These are phyloP conservation scores for Rutpela maculata DNA, from an alignment of 2,888 invertebrate genomes.

Conservation along the genomic window DNA sequence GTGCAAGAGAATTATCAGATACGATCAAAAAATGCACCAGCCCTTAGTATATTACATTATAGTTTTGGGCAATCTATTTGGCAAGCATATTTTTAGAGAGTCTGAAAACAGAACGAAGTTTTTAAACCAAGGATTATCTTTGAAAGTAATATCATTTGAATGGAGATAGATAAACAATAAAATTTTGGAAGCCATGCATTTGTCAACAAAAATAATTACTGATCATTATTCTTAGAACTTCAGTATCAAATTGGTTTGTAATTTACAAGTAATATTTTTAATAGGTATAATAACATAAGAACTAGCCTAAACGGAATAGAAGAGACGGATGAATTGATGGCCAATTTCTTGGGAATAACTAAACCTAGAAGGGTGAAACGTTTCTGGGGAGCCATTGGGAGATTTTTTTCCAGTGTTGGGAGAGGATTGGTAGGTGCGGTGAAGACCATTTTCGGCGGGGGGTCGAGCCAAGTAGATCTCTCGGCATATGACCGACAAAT, in stretches of 20 bases:
- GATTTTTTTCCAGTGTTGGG: neutral
- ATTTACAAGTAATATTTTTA: slow-evolving; percentile 15
- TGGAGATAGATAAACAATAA: too few species aligned
- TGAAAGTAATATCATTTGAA: too few species aligned
- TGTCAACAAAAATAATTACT: too few species aligned
- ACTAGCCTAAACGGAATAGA: slow-evolving; percentile 1
- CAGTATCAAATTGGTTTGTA: neutral
- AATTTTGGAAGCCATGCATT: too few species aligned
- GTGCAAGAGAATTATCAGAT: too few species aligned
- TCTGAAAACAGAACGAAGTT: too few species aligned
- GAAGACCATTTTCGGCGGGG: slow-evolving; percentile 2
- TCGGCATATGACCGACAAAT: slow-evolving; percentile 21
- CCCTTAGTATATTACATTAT: too few species aligned
- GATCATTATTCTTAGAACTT: neutral
- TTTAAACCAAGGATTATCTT: too few species aligned
- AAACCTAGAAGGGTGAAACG: slow-evolving; percentile 17
- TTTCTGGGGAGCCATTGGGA: slow-evolving; percentile 22
- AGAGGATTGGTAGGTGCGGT: slow-evolving; percentile 2
- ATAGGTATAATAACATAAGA: slow-evolving; percentile 21
- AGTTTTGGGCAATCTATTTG: too few species aligned
- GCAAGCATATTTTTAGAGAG: too few species aligned
- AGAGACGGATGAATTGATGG: slow-evolving; percentile 20
- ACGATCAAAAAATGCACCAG: too few species aligned
- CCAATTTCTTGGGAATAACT: slow-evolving; percentile 16
- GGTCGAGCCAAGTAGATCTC: neutral